These are phyloP conservation scores for Tor tambroides DNA, from an alignment of 2,113 vertebrate species.

Conservation along the genomic window DNA sequence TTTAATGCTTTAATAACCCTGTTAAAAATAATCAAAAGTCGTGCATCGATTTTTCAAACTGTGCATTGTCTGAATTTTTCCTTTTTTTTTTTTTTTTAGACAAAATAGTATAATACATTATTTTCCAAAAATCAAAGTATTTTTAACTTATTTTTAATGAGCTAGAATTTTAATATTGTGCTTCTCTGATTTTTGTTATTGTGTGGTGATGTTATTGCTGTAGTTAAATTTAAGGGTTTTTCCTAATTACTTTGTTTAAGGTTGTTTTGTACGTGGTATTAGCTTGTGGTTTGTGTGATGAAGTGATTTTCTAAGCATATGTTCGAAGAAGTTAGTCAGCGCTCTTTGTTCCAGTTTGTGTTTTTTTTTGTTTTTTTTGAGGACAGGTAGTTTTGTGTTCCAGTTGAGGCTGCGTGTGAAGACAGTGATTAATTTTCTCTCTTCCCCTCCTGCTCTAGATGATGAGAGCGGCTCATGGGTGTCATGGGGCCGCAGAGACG, in stretches of 20 bases:
- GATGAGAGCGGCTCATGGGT: neutral
- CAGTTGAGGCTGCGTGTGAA: slow-evolving; percentile 23
- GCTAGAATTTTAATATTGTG: neutral
- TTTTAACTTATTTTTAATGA: neutral
- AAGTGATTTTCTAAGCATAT: neutral
- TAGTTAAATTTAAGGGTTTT: neutral
- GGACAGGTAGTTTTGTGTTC: slow-evolving; percentile 46
- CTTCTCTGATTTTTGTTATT: no score
- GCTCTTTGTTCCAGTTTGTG: slow-evolving; percentile 29
- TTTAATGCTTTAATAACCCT: no score
- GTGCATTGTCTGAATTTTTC: no score
- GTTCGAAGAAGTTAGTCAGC: neutral
- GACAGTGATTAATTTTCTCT: slow-evolving; percentile 45
- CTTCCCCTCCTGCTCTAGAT: slow-evolving; percentile 1
- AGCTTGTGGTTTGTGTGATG: neutral
- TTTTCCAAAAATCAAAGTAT: no score
- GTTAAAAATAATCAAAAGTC: neutral
- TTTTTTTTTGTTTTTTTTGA: slow-evolving; percentile 1
- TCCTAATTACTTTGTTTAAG: neutral
- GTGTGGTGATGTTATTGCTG: neutral
- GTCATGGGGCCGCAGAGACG: neutral
- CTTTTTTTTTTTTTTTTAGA: no score
- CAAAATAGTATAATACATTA: neutral
- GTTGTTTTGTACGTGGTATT: neutral
- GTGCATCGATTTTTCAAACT: no score